A percentile compares a stretch with the other conserved stretches of the same genome.
Evolutionary conservation across 2,113 vertebrate species (phyloP).

Genomic region (Sapajus apella): DNA sequence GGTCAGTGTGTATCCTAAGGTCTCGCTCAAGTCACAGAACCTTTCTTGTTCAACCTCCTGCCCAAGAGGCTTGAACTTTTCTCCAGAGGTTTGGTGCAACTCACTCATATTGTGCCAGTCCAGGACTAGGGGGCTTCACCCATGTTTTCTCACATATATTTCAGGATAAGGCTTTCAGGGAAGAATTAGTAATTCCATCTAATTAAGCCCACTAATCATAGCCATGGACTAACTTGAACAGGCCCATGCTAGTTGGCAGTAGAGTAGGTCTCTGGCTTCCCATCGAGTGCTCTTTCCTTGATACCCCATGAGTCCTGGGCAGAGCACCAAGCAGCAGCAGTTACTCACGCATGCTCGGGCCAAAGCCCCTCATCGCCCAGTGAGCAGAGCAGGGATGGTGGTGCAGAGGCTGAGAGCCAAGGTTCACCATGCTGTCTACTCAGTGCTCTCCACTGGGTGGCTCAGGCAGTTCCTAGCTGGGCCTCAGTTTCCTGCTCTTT

Average conservation of each 20-base stretch:
- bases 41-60: background rate
- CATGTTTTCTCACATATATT: fast-evolving
- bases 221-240: background rate
- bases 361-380: fast-evolving
- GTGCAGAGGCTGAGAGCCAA: fast-evolving
- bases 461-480: background rate
- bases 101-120: fast-evolving
- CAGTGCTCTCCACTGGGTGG: background rate
- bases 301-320: no score
- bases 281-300: fast-evolving
- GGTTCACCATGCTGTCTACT: fast-evolving
- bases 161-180: background rate
- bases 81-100: background rate
- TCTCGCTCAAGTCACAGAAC: background rate
- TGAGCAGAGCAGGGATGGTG: fast-evolving
- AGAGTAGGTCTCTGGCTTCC: background rate
- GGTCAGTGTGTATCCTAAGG: background rate
- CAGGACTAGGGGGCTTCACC: fast-evolving
- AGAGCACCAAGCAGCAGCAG: background rate
- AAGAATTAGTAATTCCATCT: background rate
- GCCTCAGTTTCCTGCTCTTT: background rate
- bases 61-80: no score
- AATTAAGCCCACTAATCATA: background rate
- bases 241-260: no score
- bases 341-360: fast-evolving